Evolutionary conservation across 2,113 vertebrate species (phyloP).

Genomic region (Rhynchopsitta pachyrhyncha): DNA sequence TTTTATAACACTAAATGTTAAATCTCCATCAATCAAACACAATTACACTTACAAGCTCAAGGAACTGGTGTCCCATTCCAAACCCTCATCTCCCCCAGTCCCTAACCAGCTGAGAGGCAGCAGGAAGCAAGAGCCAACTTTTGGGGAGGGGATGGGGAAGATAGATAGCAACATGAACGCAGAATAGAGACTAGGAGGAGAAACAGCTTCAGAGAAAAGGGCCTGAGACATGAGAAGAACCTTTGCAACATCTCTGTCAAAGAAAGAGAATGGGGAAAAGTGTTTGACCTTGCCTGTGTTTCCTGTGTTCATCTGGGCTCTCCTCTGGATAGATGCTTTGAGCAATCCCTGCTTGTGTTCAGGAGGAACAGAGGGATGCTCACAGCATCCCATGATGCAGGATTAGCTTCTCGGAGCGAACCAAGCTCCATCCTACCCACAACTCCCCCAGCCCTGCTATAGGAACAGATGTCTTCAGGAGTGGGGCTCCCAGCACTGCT

Average conservation of each 20-base stretch:
- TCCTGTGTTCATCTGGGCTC: background rate
- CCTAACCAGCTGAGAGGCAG: constrained; percentile 17
- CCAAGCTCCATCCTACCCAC: background rate
- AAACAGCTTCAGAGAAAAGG: background rate
- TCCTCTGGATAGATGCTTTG: background rate
- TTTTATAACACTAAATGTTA: constrained; percentile 71
- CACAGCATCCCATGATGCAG: background rate
- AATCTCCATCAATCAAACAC: constrained; percentile 68
- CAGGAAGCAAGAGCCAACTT: constrained; percentile 11
- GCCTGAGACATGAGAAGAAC: background rate
- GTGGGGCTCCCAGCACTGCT: background rate
- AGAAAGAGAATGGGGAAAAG: background rate
- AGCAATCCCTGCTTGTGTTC: background rate
- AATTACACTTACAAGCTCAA: constrained; percentile 66
- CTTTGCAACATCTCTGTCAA: background rate
- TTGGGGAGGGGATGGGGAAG: background rate
- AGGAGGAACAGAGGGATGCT: background rate
- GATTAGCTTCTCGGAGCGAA: background rate
- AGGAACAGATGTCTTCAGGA: background rate
- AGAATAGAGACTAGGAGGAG: background rate
- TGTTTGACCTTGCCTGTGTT: background rate
- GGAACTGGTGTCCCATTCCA: constrained; percentile 59
- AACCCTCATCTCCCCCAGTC: constrained; percentile 10
- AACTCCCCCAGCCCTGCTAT: background rate
- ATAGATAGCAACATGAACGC: rapidly evolving